Conservation (phyloP, 2,888 invertebrate species). For the Spodoptera exigua region DNA sequence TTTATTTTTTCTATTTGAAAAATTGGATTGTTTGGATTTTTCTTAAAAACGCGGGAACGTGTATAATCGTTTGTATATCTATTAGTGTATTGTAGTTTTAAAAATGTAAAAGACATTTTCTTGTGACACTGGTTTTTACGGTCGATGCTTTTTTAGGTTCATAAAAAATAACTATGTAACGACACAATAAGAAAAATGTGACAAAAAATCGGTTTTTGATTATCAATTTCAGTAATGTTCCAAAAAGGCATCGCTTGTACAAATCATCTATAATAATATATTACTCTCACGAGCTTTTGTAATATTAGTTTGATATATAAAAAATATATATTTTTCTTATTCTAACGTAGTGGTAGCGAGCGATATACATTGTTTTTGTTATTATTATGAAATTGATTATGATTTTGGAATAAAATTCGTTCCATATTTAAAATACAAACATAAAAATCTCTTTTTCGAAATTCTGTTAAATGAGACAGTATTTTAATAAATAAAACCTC, state of each 20-base stretch:
- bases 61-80: conserved; percentile 68
- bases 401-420: conserved; percentile 40
- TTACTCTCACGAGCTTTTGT: conserved; percentile 87
- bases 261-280: conserved; percentile 66
- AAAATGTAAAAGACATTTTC: conserved; percentile 86
- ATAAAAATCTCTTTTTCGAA: no score
- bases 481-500: background rate
- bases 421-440: background rate
- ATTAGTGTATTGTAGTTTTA: conserved; percentile 68
- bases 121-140: conserved; percentile 71
- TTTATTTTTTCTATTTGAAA: conserved; percentile 61
- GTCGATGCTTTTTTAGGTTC: conserved; percentile 35
- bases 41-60: conserved; percentile 67
- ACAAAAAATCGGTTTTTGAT: no score
- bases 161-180: background rate
- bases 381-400: conserved; percentile 51
- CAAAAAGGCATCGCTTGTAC: conserved; percentile 37
- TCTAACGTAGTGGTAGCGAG: conserved; percentile 77
- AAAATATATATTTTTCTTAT: conserved; percentile 86
- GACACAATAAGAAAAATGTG: background rate
- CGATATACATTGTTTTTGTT: conserved; percentile 68
- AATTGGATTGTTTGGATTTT: conserved; percentile 72
- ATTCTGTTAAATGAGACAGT: background rate
- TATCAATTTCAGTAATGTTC: background rate
- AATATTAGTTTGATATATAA: conserved; percentile 77